Conservation (phyloP, 2,797 vertebrate genomes). For the Monodelphis domestica region DNA sequence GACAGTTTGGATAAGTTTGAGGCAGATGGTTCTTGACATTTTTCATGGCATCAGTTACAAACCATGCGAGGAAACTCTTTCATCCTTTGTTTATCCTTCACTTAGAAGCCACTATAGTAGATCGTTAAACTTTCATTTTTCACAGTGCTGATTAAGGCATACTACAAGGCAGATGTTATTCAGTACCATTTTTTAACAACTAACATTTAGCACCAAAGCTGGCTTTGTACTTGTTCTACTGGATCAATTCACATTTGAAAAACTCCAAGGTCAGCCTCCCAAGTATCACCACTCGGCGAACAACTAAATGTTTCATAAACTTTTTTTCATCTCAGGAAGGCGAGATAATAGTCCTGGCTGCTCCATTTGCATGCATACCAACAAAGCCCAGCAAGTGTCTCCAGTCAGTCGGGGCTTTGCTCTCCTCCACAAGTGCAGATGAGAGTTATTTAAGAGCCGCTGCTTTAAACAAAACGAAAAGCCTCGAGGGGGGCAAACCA, state of each 20-base stretch:
- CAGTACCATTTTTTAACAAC: slow-evolving; percentile 84
- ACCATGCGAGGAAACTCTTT: slow-evolving; percentile 91
- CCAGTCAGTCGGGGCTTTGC: slow-evolving; percentile 37
- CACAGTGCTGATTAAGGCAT: slow-evolving; percentile 88
- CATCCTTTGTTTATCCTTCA: slow-evolving; percentile 91
- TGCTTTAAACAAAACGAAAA: slow-evolving; percentile 52
- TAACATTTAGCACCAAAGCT: slow-evolving; percentile 87
- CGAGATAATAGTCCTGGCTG: slow-evolving; percentile 3
- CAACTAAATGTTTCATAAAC: slow-evolving; percentile 82
- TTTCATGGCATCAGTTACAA: slow-evolving; percentile 94
- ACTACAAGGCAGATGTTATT: slow-evolving; percentile 89
- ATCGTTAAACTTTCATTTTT: slow-evolving; percentile 93
- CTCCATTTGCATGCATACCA: neutral
- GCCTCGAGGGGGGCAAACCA: slow-evolving; percentile 23
- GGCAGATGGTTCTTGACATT: slow-evolving; percentile 94
- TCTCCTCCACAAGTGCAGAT: slow-evolving; percentile 58
- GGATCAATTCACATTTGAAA: slow-evolving; percentile 84
- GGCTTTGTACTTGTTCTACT: slow-evolving; percentile 85
- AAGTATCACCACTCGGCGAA: slow-evolving; percentile 76
- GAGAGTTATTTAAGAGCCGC: slow-evolving; percentile 65
- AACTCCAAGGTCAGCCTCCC: slow-evolving; percentile 85
- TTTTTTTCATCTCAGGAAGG: slow-evolving; percentile 69
- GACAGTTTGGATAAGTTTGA: slow-evolving; percentile 93
- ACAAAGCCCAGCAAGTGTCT: neutral
- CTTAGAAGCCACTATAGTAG: slow-evolving; percentile 86